Conservation (phyloP, 2,113 vertebrate genomes). For the Phycodurus eques region DNA sequence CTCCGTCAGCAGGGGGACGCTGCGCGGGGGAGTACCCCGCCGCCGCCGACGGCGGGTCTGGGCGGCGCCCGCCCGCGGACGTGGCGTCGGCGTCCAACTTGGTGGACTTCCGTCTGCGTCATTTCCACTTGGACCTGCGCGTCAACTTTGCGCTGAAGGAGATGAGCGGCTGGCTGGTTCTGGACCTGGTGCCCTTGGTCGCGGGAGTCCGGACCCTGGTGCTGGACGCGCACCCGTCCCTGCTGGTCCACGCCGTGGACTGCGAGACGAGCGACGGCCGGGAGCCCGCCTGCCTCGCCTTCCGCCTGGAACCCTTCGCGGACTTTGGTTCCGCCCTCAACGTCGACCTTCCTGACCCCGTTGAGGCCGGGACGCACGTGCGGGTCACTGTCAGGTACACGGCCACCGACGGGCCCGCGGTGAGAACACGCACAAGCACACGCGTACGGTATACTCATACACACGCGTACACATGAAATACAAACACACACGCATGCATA, state of each 20-base stretch:
- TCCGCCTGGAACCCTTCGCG: conserved; percentile 84
- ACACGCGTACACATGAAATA: no score
- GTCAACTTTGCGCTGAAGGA: conserved; percentile 83
- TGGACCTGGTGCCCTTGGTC: conserved; percentile 77
- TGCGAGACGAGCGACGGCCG: conserved; percentile 52
- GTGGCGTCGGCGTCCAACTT: conserved; percentile 87
- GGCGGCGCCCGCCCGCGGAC: conserved; percentile 70
- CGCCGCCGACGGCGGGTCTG: background rate
- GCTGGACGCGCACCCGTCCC: conserved; percentile 84
- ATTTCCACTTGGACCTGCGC: conserved; percentile 81
- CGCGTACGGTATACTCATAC: no score
- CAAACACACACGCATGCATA: background rate
- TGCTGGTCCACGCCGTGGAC: conserved; percentile 80
- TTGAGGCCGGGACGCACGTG: conserved; percentile 76
- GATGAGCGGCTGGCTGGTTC: conserved; percentile 86
- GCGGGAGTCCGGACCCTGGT: conserved; percentile 76
- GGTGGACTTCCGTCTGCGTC: conserved; percentile 79
- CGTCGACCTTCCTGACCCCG: conserved; percentile 77
- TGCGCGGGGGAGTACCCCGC: conserved; percentile 44
- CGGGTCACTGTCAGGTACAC: conserved; percentile 87
- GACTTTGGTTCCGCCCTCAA: conserved; percentile 88
- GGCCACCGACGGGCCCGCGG: conserved; percentile 88
- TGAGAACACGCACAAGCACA: conserved; percentile 59
- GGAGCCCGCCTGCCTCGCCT: conserved; percentile 67
- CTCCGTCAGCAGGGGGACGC: conserved; percentile 58